Base-by-base conservation (phyloP, 2,113 vertebrate genomes). In the Tretioscincus oriximinensis region DNA sequence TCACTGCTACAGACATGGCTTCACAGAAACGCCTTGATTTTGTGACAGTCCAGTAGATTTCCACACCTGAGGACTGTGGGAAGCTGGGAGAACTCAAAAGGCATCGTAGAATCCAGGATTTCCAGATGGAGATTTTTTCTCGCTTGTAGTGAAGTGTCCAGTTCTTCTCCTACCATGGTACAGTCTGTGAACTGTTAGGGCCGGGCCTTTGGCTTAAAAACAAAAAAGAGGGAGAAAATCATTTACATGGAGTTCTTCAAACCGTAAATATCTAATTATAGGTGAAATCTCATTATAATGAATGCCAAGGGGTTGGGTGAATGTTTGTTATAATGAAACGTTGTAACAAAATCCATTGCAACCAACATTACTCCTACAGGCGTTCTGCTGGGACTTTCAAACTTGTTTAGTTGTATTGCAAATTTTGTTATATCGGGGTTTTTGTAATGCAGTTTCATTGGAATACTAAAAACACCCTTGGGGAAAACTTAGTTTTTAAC, bases 51-150 rank as follows among this genome's bases (percentile, higher is more conserved):
- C 85, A 90, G 93, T 93, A 93, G 94, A 96, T 93, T 95, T 96
- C 96, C 96, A 96, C 97, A 97, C 94, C 97, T 96, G 97, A 98
- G 97, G 97, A 97, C 97, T 95, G 95, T 95, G 96, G 97, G 96
- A 97, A 97, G 96, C 93, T 95, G 94, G 96, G 96, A 96, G 95
- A 97, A 96, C 93, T 96, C 95, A 94, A 95, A 97, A 98, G 97
- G 97, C 97, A 97, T 97, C 95, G 89, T 96, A 96, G 95, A 96
- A 95, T 96, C 96, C 96, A 95, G 94, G 96, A 95, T 92, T 82
- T 96, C 95, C 93, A 94, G 92, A 92, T 89, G 93, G 94, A 96
- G 92, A 94, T 93, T 94, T 58, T 41, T 41, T 21, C 11, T 31
- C 66, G 85, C 94, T 94, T 95, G 93, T 96, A 95, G 90, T 94